A percentile compares a stretch with the other conserved stretches of the same genome.
Conservation (phyloP, 2,888 invertebrate genomes). For the Patella pellucida region DNA sequence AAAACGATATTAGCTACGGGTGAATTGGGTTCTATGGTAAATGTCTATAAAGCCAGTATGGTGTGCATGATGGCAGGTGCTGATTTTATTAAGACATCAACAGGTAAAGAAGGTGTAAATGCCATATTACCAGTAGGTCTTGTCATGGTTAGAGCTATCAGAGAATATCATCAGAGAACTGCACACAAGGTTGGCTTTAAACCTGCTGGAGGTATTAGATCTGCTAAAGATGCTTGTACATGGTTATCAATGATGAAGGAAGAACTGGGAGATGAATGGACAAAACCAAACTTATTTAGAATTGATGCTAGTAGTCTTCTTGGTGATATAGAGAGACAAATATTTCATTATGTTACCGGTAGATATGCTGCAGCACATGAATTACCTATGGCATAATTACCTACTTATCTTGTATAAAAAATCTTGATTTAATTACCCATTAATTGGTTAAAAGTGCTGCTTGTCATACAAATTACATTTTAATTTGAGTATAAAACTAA, state of each 20-base stretch:
- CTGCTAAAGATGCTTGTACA: conserved; percentile 84
- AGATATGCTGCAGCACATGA: conserved; percentile 67
- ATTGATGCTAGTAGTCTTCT: conserved; percentile 95
- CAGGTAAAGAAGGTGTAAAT: conserved; percentile 94
- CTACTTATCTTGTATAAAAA: not conserved
- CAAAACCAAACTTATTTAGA: conserved; percentile 83
- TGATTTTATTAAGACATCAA: conserved; percentile 98
- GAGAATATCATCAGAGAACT: conserved; percentile 80
- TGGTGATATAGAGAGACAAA: conserved; percentile 79
- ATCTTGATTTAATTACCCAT: too few relatives aligned
- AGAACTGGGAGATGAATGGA: conserved; percentile 89
- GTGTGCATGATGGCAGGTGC: conserved; percentile 92
- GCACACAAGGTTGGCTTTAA: conserved; percentile 89
- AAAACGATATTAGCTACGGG: conserved; percentile 96
- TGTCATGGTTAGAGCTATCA: conserved; percentile 94
- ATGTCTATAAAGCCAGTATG: conserved; percentile 85
- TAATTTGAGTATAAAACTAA: too few relatives aligned
- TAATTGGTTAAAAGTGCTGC: too few relatives aligned
- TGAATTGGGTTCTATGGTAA: conserved; percentile 86
- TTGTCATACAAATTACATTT: too few relatives aligned
- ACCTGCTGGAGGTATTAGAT: conserved; percentile 96
- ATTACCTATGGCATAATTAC: conserved; percentile 64
- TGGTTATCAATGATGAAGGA: conserved; percentile 89
- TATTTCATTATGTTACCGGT: conserved; percentile 69
- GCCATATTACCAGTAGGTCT: conserved; percentile 92